Evolutionary conservation across 2,113 vertebrate genomes (phyloP), one percentile per base, ranked within the genome.

Genomic region (Sminthopsis crassicaudata): DNA sequence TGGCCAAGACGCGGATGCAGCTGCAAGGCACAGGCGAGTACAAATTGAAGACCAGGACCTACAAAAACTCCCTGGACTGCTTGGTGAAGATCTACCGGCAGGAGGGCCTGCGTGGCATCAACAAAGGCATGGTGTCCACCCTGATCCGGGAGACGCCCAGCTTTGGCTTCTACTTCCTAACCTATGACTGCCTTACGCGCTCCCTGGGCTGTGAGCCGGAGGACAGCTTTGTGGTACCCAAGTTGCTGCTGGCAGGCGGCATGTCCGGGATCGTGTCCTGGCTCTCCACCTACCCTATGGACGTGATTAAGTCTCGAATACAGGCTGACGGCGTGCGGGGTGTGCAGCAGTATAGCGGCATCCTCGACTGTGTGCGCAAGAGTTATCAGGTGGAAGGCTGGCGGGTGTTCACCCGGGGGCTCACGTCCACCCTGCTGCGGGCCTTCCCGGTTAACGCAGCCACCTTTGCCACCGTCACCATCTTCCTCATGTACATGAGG

Each of bases 1-100:
- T 99, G 97, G 99, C 99, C 46, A 99, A 99, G 98, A 99, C 99
- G 3, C 99, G 99, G 96, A 99, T 99, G 99, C 99, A 99, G 97
- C 98, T 99, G 98, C 99, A 99, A 97, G 99, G 99, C 16, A 99
- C 99, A 0, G 99, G 99, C 2, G 98, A 99, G 94, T 99, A 99
- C 95, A 99, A 99, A 97, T 98, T 98, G 0, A 98, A 98, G 55
- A 98, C 94, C 0, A 99, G 99, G 98, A 95, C 99, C 97, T 99
- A 99, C 98, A 99, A 99, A 97, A 99, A 99, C 95, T 99, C 99
- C 2, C 98, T 99, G 98, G 99, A 99, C 98, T 99, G 99, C 94
- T 98, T 99, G 98, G 96, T 96, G 3, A 99, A 99, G 96, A 99
- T 99, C 98, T 99, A 99, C 97, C 99, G 95, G 7, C 99, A 98